phyloP scores from a whole-genome alignment of 64 coral and sea anemone species.

The Stylophora pistillata region DNA sequence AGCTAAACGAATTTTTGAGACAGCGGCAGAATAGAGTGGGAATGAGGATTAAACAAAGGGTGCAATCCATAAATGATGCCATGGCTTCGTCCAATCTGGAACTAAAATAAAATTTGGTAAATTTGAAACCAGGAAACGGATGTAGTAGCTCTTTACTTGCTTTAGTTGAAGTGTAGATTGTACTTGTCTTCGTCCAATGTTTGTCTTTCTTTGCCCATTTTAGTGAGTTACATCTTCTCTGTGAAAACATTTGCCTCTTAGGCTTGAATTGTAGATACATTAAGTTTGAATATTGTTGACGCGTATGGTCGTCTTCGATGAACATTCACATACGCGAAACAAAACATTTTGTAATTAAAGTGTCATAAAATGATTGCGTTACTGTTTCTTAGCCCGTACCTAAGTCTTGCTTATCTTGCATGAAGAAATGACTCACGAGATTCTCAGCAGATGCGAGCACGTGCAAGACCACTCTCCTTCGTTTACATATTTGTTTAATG shows the following conservation, averaged over 20 bases:
- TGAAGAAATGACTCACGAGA: too few species aligned
- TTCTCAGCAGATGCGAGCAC: too few species aligned
- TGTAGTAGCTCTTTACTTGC: neutral
- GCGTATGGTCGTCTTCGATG: too few species aligned
- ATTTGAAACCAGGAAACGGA: neutral
- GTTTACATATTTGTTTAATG: too few species aligned
- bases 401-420: too few species aligned
- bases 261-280: too few species aligned
- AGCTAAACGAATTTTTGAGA: conserved; percentile 56
- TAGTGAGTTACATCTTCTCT: neutral
- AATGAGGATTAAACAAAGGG: conserved; percentile 39
- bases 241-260: neutral
- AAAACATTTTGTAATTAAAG: too few species aligned
- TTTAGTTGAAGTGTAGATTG: neutral
- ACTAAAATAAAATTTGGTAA: conserved; percentile 29
- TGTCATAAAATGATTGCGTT: too few species aligned
- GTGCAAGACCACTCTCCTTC: too few species aligned
- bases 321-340: too few species aligned
- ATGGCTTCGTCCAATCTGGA: conserved; percentile 25
- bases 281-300: too few species aligned
- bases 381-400: too few species aligned
- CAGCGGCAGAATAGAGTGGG: conserved; percentile 71
- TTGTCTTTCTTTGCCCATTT: neutral
- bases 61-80: conserved; percentile 56
- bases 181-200: neutral